A percentile compares a stretch with the other conserved stretches of the same genome.
phyloP scores from a whole-genome alignment of 2,888 invertebrate species.

The Drosophila birchii region DNA sequence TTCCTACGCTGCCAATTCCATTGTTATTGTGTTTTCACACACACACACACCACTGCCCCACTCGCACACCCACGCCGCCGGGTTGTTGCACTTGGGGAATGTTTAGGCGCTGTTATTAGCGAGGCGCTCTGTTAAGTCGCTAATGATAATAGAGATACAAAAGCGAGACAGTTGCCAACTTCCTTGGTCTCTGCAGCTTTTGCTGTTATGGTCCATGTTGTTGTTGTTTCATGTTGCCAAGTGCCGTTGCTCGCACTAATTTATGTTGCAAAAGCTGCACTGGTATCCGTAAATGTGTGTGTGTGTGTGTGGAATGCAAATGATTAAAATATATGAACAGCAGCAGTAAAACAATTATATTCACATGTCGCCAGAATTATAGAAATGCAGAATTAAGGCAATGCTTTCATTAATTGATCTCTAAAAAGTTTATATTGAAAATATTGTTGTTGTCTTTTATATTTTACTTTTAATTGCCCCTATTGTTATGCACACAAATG shows the following conservation, averaged over 20 bases:
- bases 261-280: constrained; percentile 42
- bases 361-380: not conserved
- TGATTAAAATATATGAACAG: constrained; percentile 59
- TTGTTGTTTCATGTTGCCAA: constrained; percentile 56
- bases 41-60: constrained; percentile 10
- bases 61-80: constrained; percentile 10
- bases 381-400: not conserved
- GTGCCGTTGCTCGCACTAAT: constrained; percentile 68
- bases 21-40: constrained; percentile 36
- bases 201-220: constrained; percentile 40
- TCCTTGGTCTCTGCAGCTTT: constrained; percentile 27
- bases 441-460: not conserved
- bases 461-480: constrained; percentile 2
- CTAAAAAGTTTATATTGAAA: not conserved
- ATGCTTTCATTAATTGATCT: not conserved
- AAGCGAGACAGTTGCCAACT: constrained; percentile 27
- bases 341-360: not conserved
- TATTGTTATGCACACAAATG: constrained; percentile 5
- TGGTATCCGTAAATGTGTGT: constrained; percentile 24
- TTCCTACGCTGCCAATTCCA: constrained; percentile 52
- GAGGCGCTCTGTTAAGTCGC: constrained; percentile 29
- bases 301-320: constrained; percentile 62
- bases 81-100: constrained; percentile 69
- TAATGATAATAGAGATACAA: constrained; percentile 25
- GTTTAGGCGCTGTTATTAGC: constrained; percentile 37